Conservation (phyloP, 1,140 invertebrate species). For the Micrasema longulum region DNA sequence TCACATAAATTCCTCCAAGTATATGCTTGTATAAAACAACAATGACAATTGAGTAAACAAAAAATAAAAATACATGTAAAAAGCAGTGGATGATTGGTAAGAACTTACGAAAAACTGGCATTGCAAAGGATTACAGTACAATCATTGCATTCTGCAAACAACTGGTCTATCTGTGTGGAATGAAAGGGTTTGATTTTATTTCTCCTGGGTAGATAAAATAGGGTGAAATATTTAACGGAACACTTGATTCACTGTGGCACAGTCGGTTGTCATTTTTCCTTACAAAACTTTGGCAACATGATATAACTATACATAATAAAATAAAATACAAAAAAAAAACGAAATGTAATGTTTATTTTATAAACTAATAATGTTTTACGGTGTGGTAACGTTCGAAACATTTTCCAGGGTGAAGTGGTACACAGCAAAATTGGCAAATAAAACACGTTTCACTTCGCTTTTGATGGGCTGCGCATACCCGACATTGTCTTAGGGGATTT, state of each 20-base stretch:
- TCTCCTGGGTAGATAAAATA: constrained; percentile 33
- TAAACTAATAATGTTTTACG: constrained; percentile 34
- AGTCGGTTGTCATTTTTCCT: constrained; percentile 30
- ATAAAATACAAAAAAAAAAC: no score
- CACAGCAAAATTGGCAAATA: constrained; percentile 36
- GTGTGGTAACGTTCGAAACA: constrained; percentile 34
- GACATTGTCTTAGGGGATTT: constrained; percentile 22
- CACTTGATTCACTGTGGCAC: constrained; percentile 35
- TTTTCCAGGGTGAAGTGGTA: constrained; percentile 35
- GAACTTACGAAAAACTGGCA: constrained; percentile 26
- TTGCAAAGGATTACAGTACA: constrained; percentile 28
- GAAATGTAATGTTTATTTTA: constrained; percentile 51
- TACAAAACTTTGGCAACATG: constrained; percentile 30
- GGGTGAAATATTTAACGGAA: constrained; percentile 28
- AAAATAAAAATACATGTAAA: constrained; percentile 33
- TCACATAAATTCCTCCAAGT: constrained; percentile 28
- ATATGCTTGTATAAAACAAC: constrained; percentile 29
- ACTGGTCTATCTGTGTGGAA: constrained; percentile 32
- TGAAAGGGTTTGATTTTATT: constrained; percentile 32
- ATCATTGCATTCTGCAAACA: constrained; percentile 35
- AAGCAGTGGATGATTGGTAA: constrained; percentile 31
- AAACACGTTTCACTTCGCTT: no score
- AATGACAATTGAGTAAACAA: constrained; percentile 36
- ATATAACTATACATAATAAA: constrained; percentile 24
- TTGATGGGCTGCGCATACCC: no score